phyloP scores from a whole-genome alignment of 1,140 invertebrate genomes.

The Cotesia chilonis region DNA sequence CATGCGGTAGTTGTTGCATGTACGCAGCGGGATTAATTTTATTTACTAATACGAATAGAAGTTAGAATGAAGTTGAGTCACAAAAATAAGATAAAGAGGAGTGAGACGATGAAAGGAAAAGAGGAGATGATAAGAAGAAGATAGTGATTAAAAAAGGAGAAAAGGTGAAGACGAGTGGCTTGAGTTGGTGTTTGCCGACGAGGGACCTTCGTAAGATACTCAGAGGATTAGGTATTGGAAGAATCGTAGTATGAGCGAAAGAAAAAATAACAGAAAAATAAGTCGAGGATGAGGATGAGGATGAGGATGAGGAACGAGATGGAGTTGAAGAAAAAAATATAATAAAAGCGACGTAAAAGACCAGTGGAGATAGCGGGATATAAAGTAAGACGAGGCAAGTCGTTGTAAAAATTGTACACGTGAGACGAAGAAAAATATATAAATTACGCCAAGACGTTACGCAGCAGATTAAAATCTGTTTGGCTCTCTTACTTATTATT shows the following conservation, averaged over 20 bases:
- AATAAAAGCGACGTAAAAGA: conserved; percentile 9
- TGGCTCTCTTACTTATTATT: not conserved
- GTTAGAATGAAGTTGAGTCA: not conserved
- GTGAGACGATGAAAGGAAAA: conserved; percentile 33
- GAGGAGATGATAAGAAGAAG: conserved; percentile 28
- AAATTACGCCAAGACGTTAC: conserved; percentile 8
- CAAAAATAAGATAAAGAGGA: conserved; percentile 17
- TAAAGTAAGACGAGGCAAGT: not conserved
- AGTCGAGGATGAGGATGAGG: conserved; percentile 30
- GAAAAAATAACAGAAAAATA: conserved; percentile 37
- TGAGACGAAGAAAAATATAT: conserved; percentile 10
- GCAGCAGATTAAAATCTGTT: conserved; percentile 21
- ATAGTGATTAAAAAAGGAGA: conserved; percentile 24
- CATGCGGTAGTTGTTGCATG: conserved; percentile 57
- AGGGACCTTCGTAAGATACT: not conserved
- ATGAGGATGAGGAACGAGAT: conserved; percentile 11
- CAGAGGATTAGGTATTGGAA: conserved; percentile 31
- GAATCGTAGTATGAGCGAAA: conserved; percentile 11
- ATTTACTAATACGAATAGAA: not conserved
- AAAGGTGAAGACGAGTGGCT: conserved; percentile 20
- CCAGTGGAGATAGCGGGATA: conserved; percentile 19
- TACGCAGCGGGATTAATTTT: conserved; percentile 19
- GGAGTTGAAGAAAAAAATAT: not conserved
- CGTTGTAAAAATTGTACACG: not conserved
- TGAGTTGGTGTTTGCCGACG: conserved; percentile 20